phyloP scores from a whole-genome alignment of 2,888 invertebrate species.

The Scaptomyza flava region DNA sequence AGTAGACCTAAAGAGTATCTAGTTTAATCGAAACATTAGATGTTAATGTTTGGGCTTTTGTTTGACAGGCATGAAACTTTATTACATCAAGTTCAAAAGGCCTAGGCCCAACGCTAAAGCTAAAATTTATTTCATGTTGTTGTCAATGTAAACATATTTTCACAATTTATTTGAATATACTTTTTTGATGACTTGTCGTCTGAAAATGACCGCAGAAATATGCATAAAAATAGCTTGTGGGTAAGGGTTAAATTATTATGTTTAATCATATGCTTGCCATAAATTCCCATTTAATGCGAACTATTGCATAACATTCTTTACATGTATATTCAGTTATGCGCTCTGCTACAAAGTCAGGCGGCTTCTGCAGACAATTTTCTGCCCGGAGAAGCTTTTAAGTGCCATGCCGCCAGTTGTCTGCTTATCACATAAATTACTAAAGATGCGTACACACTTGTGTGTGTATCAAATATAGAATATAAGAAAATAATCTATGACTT shows the following conservation, averaged over 20 bases:
- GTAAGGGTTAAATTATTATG: constrained; percentile 16
- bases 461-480: constrained; percentile 10
- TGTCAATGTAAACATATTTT: constrained; percentile 5
- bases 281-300: constrained; percentile 65
- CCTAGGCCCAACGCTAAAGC: no score
- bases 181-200: constrained; percentile 1
- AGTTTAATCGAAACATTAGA: no score
- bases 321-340: constrained; percentile 6
- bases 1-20: no score
- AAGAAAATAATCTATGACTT: constrained; percentile 34
- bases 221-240: constrained; percentile 42
- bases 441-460: constrained; percentile 14
- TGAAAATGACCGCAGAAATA: constrained; percentile 18
- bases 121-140: constrained; percentile 4
- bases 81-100: no score
- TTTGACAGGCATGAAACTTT: neutral
- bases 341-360: constrained; percentile 11
- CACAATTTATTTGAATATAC: neutral
- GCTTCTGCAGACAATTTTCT: constrained; percentile 27
- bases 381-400: constrained; percentile 22
- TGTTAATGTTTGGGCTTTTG: neutral
- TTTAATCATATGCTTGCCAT: constrained; percentile 51
- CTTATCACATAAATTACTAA: constrained; percentile 59
- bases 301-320: constrained; percentile 48
- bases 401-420: constrained; percentile 27